Evolutionary conservation across 2,113 vertebrate genomes (phyloP).

Genomic region (Asarcornis scutulata): DNA sequence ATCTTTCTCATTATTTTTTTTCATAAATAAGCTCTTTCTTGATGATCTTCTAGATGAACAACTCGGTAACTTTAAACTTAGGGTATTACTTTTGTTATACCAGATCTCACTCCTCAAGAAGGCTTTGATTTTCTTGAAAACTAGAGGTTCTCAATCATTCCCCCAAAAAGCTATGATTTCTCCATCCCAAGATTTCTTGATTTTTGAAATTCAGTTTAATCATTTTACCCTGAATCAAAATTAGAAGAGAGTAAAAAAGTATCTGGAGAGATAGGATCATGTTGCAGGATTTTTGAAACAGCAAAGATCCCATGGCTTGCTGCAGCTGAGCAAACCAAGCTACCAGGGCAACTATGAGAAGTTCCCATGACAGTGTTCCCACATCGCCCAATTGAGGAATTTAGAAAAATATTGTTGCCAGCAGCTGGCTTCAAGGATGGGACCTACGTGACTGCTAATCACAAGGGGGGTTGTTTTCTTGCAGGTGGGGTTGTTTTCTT

Average conservation of each 20-base stretch:
- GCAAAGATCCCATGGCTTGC: too few species aligned
- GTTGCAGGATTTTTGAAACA: too few species aligned
- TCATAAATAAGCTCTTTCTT: neutral
- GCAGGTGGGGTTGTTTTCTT: too few species aligned
- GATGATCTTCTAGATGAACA: neutral
- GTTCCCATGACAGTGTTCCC: too few species aligned
- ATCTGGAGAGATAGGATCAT: neutral
- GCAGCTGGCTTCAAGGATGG: too few species aligned
- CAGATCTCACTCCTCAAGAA: neutral
- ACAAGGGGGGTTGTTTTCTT: too few species aligned
- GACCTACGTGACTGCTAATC: too few species aligned
- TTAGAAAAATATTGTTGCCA: too few species aligned
- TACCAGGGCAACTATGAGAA: too few species aligned
- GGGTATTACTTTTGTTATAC: fast-evolving
- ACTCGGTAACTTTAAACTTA: neutral
- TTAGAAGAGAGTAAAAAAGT: neutral
- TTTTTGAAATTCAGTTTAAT: neutral
- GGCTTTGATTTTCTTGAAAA: neutral
- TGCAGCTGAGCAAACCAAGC: too few species aligned
- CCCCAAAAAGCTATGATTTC: neutral
- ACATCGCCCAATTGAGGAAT: too few species aligned
- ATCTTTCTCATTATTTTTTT: neutral
- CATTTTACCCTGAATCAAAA: neutral
- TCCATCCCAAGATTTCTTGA: neutral
- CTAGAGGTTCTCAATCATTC: fast-evolving